phyloP scores from a whole-genome alignment of 2,888 invertebrate species.

The Ectemnius continuus region DNA sequence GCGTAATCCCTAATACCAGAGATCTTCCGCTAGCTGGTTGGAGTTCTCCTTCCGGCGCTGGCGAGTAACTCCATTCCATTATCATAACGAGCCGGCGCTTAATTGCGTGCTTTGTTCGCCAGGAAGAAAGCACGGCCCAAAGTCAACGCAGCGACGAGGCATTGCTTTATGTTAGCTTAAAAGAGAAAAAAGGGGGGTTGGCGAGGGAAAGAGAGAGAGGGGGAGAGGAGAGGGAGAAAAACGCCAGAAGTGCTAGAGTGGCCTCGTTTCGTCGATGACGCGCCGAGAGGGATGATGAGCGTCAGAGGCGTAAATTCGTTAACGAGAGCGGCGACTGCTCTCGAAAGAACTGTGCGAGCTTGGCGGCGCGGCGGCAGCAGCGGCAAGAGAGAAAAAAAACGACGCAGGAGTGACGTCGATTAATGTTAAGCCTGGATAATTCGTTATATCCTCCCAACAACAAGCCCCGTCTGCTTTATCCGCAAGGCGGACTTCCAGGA shows the following conservation, averaged over 20 bases:
- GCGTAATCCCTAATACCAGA: neutral
- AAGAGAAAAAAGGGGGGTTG: slow-evolving; percentile 1
- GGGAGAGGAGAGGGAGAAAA: neutral
- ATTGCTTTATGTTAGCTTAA: slow-evolving; percentile 4
- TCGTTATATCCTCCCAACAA: slow-evolving; percentile 8
- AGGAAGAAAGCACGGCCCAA: neutral
- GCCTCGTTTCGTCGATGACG: slow-evolving; percentile 29
- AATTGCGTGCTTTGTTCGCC: neutral
- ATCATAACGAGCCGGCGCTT: slow-evolving; percentile 1
- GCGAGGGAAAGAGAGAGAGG: neutral
- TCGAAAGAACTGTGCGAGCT: slow-evolving; percentile 20
- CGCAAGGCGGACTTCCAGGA: neutral
- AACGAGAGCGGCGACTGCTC: slow-evolving; percentile 17
- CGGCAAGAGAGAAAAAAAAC: neutral
- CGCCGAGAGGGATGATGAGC: slow-evolving; percentile 18
- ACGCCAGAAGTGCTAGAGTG: slow-evolving; percentile 11
- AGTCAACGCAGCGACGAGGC: neutral
- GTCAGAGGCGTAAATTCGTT: slow-evolving; percentile 27
- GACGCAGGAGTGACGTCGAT: slow-evolving; percentile 12
- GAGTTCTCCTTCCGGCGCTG: neutral
- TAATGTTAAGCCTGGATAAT: slow-evolving; percentile 5
- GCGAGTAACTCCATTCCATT: neutral
- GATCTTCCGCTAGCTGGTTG: neutral
- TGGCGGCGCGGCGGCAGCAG: too few species aligned
- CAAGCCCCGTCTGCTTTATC: neutral